Percentiles rank a stretch among this genome's conserved stretches.
Evolutionary conservation across 1,140 invertebrate genomes (phyloP).

Genomic region (Zeugodacus cucurbitae): DNA sequence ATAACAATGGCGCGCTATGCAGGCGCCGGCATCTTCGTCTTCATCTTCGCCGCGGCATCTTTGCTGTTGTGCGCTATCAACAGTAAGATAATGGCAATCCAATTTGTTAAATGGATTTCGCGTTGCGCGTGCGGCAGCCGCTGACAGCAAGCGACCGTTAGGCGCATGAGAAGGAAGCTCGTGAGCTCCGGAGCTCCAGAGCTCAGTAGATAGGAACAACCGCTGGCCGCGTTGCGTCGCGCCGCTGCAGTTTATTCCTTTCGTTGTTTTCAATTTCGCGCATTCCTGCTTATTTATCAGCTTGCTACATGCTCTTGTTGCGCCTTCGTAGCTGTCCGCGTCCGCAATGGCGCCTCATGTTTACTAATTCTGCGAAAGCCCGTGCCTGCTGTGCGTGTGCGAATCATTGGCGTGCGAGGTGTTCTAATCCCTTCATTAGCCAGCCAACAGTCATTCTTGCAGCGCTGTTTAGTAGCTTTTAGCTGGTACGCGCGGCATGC

Average conservation of each 20-base stretch:
- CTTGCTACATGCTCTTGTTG: not conserved
- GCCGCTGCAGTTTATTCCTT: not conserved
- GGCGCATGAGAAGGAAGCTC: too few species aligned
- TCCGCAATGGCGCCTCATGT: not conserved
- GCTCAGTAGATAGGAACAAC: too few species aligned
- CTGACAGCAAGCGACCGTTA: too few species aligned
- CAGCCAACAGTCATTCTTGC: not conserved
- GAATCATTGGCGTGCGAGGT: not conserved
- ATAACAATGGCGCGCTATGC: not conserved
- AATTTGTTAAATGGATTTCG: constrained; percentile 35
- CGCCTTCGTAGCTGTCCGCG: not conserved
- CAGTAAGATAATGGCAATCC: constrained; percentile 12
- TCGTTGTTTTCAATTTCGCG: not conserved
- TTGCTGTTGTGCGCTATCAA: not conserved
- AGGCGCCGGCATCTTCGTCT: not conserved
- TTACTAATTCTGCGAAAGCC: not conserved
- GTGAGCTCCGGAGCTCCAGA: too few species aligned
- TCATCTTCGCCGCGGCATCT: too few species aligned
- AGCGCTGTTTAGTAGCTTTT: not conserved
- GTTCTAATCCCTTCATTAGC: not conserved
- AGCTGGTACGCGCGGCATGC: not conserved
- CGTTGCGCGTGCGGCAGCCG: not conserved
- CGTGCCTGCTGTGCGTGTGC: not conserved
- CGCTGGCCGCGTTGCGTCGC: not conserved
- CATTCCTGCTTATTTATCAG: not conserved